Percentiles rank a stretch among this genome's conserved stretches.
phyloP scores from a whole-genome alignment of 2,888 invertebrate genomes.

The Athalia rosae region DNA sequence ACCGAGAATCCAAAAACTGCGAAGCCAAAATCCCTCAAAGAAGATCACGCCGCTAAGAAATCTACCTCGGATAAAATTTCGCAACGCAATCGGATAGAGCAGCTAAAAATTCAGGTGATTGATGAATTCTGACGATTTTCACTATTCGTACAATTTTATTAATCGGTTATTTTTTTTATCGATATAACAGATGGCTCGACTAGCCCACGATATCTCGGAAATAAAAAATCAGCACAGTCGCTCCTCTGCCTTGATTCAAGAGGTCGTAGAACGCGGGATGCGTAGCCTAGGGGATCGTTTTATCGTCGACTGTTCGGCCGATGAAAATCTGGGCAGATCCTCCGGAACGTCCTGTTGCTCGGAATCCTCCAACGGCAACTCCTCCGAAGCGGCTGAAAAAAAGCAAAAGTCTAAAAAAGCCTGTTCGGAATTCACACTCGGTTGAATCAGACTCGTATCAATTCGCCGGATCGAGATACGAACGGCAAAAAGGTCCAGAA shows the following conservation, averaged over 20 bases:
- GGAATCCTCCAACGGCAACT: background rate
- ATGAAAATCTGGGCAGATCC: background rate
- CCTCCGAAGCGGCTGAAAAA: background rate
- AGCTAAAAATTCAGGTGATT: conserved; percentile 26
- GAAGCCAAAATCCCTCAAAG: no score
- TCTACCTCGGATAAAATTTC: background rate
- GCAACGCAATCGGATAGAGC: conserved; percentile 8
- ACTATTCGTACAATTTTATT: background rate
- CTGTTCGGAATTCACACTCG: conserved; percentile 22
- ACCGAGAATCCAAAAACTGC: background rate
- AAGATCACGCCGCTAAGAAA: background rate
- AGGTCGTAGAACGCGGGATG: conserved; percentile 17
- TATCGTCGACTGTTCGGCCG: background rate
- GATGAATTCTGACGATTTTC: background rate
- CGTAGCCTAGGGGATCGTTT: conserved; percentile 25
- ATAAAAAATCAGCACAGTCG: conserved; percentile 21
- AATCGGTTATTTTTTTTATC: background rate
- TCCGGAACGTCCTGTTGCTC: conserved; percentile 21
- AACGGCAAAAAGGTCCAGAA: no score
- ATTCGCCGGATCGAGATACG: background rate
- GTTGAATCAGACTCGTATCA: background rate
- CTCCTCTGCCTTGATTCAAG: conserved; percentile 13
- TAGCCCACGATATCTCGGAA: conserved; percentile 12
- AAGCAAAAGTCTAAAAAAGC: conserved; percentile 4
- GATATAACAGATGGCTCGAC: conserved; percentile 5